Conservation (phyloP, 2,113 vertebrate genomes). For the Rhadina sibilatrix region DNA sequence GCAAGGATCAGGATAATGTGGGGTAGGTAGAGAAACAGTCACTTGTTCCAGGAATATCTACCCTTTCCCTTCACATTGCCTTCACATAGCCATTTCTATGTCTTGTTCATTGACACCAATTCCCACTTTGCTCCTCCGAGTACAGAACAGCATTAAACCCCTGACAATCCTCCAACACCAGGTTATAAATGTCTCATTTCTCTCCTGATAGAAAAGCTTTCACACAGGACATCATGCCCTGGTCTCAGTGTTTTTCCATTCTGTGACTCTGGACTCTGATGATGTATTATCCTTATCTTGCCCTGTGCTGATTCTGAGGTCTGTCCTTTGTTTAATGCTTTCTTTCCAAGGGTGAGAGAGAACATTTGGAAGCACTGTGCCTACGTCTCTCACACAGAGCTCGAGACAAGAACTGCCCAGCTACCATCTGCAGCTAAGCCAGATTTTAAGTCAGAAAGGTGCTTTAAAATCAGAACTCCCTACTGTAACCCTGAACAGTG, state of each 20-base stretch:
- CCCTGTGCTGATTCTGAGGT: neutral
- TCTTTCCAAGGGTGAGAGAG: neutral
- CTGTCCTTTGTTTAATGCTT: neutral
- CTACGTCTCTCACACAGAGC: neutral
- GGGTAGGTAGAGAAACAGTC: neutral
- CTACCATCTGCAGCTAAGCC: neutral
- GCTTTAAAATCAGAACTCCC: neutral
- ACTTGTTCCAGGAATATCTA: neutral
- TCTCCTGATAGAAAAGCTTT: neutral
- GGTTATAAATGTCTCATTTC: neutral
- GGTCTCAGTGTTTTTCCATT: slow-evolving; percentile 40
- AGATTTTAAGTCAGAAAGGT: neutral
- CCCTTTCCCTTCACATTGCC: neutral
- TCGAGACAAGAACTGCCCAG: neutral
- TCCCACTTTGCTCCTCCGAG: neutral
- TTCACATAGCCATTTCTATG: neutral
- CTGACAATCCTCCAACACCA: neutral
- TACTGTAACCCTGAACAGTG: neutral
- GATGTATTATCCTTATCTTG: neutral
- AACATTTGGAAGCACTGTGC: neutral
- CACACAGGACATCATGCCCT: neutral
- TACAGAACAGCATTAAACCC: neutral
- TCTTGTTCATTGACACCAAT: neutral
- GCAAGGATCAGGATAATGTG: neutral
- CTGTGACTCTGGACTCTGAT: neutral